Conservation (phyloP, 2,888 invertebrate species). For the Philopedon plagiatum region DNA sequence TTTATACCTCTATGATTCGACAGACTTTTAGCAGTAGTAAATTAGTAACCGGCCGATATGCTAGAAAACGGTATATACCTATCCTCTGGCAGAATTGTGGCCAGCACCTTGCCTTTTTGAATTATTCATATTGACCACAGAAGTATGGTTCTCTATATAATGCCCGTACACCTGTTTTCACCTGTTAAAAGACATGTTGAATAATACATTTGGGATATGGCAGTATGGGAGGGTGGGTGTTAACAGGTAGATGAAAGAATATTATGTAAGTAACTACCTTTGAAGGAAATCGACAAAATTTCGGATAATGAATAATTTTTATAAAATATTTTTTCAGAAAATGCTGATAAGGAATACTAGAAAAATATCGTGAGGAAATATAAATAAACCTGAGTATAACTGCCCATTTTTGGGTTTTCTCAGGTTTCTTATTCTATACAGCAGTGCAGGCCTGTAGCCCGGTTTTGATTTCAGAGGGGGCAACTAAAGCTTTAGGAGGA, state of each 20-base stretch:
- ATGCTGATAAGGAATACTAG: too few species aligned
- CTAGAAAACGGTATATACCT: slow-evolving; percentile 42
- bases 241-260: background rate
- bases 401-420: too few species aligned
- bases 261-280: background rate
- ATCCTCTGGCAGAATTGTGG: slow-evolving; percentile 59
- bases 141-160: slow-evolving; percentile 1
- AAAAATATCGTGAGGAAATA: too few species aligned
- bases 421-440: too few species aligned
- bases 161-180: slow-evolving; percentile 9
- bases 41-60: slow-evolving; percentile 31
- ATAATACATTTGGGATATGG: background rate
- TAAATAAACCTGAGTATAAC: too few species aligned
- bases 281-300: too few species aligned
- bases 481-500: too few species aligned
- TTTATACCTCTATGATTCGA: slow-evolving; percentile 7
- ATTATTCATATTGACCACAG: slow-evolving; percentile 57
- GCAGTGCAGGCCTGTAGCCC: too few species aligned
- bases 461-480: too few species aligned
- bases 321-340: too few species aligned
- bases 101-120: slow-evolving; percentile 60
- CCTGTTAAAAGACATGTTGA: slow-evolving; percentile 30
- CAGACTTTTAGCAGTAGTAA: slow-evolving; percentile 37
- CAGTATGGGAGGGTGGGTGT: background rate
- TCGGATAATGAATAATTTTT: too few species aligned